Base-by-base conservation (phyloP, 2,888 invertebrate species). In the Thera britannica region DNA sequence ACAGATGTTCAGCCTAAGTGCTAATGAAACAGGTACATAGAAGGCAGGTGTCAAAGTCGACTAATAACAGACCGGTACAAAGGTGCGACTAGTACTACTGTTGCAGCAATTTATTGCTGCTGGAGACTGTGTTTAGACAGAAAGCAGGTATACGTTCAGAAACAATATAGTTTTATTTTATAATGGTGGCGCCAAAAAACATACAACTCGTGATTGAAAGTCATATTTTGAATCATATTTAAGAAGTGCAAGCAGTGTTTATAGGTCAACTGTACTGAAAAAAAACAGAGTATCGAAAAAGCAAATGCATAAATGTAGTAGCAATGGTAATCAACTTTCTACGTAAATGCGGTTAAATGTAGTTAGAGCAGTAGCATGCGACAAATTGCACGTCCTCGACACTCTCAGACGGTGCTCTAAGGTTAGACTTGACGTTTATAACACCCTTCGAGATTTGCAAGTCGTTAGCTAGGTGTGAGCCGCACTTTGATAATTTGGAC, bases 391-490 rank as follows among this genome's bases (percentile, higher is more conserved):
- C 35, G 61, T 46, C 46, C 66, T 58, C 52, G 5, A 60, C 60
- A 57, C 61, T 51, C 66, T 65, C 65, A 65, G 65, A 65, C 65
- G 56, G 49, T 51, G 56, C 65, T 60, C 60, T 59, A 48, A 65
- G 56, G 66, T 62, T 38, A 62, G 66, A 38, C 59, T n/a, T 41
- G 46, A 46, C 59, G 62, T 62, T 65, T 63, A 65, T 69, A 65
- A 66, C 63, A 63, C 57, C 66, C 69, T 70, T 66, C 69, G 66
- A 70, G 63, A 66, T 70, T 65, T 52, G 65, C 62, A 65, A 62
- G 67, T 67, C 62, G 62, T 67, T 67, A 58, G 41, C n/a, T 60
- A 64, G 68, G 68, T 60, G 63, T 52, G 65, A 52, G 46, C 46
- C 38, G 34, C 52, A 55, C 57, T 57, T 46, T 54, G 34, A 38